Evolutionary conservation across 35 echinoderm and acorn worm genomes (phyloP), one percentile per base, ranked within the genome.

Genomic region (Hemicentrotus pulcherrimus): DNA sequence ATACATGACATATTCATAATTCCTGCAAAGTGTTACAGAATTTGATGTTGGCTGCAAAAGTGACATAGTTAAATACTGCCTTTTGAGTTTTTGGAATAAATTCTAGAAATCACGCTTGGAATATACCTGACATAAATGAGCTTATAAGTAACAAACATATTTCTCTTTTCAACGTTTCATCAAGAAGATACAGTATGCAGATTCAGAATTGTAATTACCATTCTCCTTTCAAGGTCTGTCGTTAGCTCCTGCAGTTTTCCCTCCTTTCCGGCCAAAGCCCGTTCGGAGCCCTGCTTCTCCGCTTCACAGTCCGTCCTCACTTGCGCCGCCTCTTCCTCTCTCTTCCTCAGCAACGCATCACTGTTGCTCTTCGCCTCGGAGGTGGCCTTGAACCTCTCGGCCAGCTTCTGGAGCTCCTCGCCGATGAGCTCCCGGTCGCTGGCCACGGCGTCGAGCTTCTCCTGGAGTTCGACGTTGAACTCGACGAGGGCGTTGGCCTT

Each of bases 401-500:
- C 32, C 2, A 90, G 32, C 9, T 45, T 45, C 88, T 90, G 32
- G 15, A 90, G 32, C 88, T 90, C 88, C 12, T 90, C 46, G 88
- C 88, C 88, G 19, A 90, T 33, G 32, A 47, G 46, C 31, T 47
- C 32, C 11, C 88, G 88, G 32, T 90, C 88, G 32, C 2, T 32
- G 12, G 88, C 88, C 12, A 90, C 46, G 32, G 32, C 88, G 12
- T 10, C 32, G 6, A 90, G 46, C 31, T 30, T 13, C 32, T 47
- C 88, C n/a, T 90, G 88, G 32, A 90, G 88, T 32, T 90, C 88
- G 88, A 9, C 32, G 88, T 90, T 90, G 9, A 45, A 46, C 19
- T 90, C 88, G 88, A 90, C 88, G 12, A 90, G 88, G 88, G 88
- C 88, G 88, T 90, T 90, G 31, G 88, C 88, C 88, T 90, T 90